Evolutionary conservation across 2,888 invertebrate genomes (phyloP).

Genomic region (Lithosia quadra): DNA sequence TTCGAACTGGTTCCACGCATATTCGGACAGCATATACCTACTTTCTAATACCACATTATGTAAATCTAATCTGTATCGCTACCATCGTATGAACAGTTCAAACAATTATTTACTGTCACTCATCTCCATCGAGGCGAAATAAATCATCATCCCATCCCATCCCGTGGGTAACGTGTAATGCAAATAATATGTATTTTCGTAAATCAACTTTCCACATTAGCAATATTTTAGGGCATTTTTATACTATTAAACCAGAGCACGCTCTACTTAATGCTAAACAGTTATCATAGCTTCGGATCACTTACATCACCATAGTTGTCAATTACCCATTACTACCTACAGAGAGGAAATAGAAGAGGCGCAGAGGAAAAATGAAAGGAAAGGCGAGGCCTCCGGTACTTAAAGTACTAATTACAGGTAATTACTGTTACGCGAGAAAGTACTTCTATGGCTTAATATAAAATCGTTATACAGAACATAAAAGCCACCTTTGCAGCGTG

Average conservation of each 20-base stretch:
- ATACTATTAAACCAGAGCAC: too few relatives aligned
- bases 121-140: background rate
- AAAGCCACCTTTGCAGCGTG: too few relatives aligned
- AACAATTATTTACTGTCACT: background rate
- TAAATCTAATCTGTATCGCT: slow-evolving; percentile 19
- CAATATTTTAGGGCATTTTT: too few relatives aligned
- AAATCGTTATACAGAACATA: background rate
- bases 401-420: background rate
- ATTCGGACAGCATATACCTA: slow-evolving; percentile 20
- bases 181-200: too few relatives aligned
- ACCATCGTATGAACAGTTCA: background rate
- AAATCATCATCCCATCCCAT: background rate
- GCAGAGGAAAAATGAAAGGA: background rate
- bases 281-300: background rate
- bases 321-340: background rate
- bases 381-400: background rate
- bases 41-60: slow-evolving; percentile 37
- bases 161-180: background rate
- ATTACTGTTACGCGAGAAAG: background rate
- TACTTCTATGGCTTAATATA: background rate
- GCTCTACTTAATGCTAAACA: background rate
- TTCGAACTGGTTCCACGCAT: slow-evolving; percentile 28
- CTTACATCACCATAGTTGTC: background rate
- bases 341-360: background rate
- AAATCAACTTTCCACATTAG: too few relatives aligned